Evolutionary conservation across 2,797 vertebrate genomes (phyloP).

Genomic region (Poecilia gillii): DNA sequence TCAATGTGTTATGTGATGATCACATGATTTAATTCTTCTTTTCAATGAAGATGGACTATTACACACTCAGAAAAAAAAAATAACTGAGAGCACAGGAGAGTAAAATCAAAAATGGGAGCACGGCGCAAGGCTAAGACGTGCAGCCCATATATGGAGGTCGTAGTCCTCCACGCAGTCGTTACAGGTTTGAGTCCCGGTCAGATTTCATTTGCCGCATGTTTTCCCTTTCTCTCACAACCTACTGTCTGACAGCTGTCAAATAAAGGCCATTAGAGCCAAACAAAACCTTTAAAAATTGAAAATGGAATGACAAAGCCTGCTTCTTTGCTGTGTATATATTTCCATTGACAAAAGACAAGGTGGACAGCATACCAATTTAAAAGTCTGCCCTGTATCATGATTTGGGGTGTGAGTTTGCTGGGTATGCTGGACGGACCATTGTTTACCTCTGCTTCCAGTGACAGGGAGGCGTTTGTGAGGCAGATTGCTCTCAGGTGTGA

Average conservation of each 20-base stretch:
- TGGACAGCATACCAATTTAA: background rate
- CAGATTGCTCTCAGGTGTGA: background rate
- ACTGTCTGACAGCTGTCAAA: no score
- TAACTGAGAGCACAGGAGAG: slow-evolving; percentile 14
- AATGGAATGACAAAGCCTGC: slow-evolving; percentile 23
- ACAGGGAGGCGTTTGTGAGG: background rate
- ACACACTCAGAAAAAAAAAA: slow-evolving; percentile 10
- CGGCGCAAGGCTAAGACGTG: no score
- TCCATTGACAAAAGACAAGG: background rate
- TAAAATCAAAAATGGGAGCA: slow-evolving; percentile 18
- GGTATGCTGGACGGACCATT: background rate
- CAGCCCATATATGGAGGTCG: no score
- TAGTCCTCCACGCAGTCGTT: no score
- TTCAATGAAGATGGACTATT: slow-evolving; percentile 10
- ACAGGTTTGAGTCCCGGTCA: no score
- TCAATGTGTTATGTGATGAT: slow-evolving; percentile 15
- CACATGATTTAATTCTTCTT: slow-evolving; percentile 1
- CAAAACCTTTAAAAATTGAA: background rate
- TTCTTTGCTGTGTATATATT: background rate
- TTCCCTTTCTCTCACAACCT: no score
- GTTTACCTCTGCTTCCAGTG: background rate
- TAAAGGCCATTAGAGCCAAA: no score
- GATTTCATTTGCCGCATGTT: no score
- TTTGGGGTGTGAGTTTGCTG: background rate
- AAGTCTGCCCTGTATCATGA: background rate